Conservation (phyloP, 2,888 invertebrate genomes). For the Drosophila yooni region DNA sequence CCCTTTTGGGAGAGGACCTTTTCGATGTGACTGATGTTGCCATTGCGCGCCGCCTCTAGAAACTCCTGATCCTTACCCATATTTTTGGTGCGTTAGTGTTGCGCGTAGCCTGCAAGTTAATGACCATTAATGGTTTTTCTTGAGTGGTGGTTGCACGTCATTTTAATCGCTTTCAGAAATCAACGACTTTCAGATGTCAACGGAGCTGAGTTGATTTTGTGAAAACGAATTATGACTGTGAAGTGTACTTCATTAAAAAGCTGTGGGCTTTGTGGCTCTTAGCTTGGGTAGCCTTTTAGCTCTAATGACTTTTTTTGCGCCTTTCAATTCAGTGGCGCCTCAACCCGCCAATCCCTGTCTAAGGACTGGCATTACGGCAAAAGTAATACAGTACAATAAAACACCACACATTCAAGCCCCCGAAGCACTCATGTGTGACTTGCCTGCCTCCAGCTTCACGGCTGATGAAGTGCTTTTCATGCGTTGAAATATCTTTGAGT, state of each 20-base stretch:
- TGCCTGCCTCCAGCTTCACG: conserved; percentile 39
- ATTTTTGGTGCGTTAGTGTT: not conserved
- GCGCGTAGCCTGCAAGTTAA: conserved; percentile 34
- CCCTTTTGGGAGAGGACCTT: conserved; percentile 95
- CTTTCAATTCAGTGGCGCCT: conserved; percentile 46
- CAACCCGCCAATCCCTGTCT: conserved; percentile 25
- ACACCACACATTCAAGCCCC: conserved; percentile 16
- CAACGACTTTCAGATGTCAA: conserved; percentile 2
- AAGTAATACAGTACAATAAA: conserved; percentile 54
- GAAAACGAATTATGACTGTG: conserved; percentile 72
- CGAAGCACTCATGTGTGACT: conserved; percentile 15
- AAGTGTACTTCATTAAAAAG: conserved; percentile 76
- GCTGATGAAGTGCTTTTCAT: conserved; percentile 68
- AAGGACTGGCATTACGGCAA: conserved; percentile 40
- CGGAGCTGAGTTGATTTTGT: conserved; percentile 53
- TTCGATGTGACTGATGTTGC: conserved; percentile 94
- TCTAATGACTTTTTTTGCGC: conserved; percentile 69
- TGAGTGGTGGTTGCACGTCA: conserved; percentile 24
- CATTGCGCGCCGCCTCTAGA: conserved; percentile 97
- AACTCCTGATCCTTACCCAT: conserved; percentile 99
- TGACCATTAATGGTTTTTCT: conserved; percentile 53
- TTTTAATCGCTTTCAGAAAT: conserved; percentile 49
- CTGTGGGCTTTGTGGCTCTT: conserved; percentile 59
- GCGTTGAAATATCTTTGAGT: conserved; percentile 63
- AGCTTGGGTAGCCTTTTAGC: conserved; percentile 61